Evolutionary conservation across 2,113 vertebrate species (phyloP).

Genomic region (Mellivora capensis): DNA sequence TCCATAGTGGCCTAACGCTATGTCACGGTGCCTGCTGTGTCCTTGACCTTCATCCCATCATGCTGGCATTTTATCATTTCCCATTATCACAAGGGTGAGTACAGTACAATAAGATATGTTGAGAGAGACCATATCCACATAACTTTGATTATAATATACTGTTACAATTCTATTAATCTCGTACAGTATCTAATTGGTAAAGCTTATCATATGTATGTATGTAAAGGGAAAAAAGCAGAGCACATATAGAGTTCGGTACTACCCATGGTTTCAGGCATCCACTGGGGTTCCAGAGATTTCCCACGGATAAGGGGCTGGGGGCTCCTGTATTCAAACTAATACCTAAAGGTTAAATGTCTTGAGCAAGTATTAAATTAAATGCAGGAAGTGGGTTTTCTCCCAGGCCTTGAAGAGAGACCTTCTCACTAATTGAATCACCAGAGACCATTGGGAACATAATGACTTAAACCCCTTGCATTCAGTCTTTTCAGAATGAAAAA

Average conservation of each 20-base stretch:
- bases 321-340: not conserved
- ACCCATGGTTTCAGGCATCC: not conserved
- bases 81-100: not conserved
- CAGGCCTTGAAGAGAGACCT: not conserved
- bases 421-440: constrained; percentile 43
- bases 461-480: not conserved
- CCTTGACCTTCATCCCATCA: not conserved
- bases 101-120: not conserved
- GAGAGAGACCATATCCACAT: not conserved
- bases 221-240: not conserved
- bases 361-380: constrained; percentile 41
- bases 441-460: constrained; percentile 13
- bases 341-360: constrained; percentile 7
- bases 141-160: not conserved
- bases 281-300: not conserved
- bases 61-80: not conserved
- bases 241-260: not conserved
- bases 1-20: not conserved
- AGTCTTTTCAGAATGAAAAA: not conserved
- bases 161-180: not conserved
- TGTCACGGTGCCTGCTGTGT: no score
- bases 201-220: not conserved
- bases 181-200: not conserved
- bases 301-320: not conserved
- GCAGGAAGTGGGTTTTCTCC: constrained; percentile 36